Evolutionary conservation across 2,113 vertebrate species (phyloP).

Genomic region (Megaceryle maxima): DNA sequence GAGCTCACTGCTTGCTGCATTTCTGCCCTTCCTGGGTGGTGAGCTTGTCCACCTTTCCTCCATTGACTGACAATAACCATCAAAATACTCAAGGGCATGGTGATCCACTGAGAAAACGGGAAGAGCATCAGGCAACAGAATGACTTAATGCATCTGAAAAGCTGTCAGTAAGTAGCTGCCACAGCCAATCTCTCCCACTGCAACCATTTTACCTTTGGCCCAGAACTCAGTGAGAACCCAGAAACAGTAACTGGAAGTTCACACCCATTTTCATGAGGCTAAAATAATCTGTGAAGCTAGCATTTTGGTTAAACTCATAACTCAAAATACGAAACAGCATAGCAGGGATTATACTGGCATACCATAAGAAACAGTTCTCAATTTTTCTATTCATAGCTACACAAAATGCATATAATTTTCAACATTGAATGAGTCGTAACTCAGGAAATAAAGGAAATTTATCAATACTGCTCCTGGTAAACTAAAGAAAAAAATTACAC

Average conservation of each 20-base stretch:
- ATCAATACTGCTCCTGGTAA: neutral
- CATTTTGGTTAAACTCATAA: neutral
- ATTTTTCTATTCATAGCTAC: neutral
- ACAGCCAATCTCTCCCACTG: neutral
- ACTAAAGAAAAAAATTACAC: neutral
- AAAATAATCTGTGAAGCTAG: neutral
- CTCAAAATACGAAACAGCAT: neutral
- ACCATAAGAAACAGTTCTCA: neutral
- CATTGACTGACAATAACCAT: neutral
- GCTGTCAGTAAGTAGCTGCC: neutral
- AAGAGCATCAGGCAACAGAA: neutral
- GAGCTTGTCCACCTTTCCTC: neutral
- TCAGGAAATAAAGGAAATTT: neutral
- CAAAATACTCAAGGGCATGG: neutral
- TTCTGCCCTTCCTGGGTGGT: neutral
- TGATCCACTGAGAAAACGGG: neutral
- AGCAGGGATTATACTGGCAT: neutral
- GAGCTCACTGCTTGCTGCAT: neutral
- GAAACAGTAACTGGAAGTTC: neutral
- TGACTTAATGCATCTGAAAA: neutral
- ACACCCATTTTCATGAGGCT: neutral
- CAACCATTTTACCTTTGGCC: neutral
- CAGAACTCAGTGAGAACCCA: constrained; percentile 11
- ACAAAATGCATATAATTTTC: neutral
- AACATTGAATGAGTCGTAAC: neutral